Evolutionary conservation across 1,140 invertebrate genomes (phyloP).

Genomic region (Pseudomyrmex gracilis): DNA sequence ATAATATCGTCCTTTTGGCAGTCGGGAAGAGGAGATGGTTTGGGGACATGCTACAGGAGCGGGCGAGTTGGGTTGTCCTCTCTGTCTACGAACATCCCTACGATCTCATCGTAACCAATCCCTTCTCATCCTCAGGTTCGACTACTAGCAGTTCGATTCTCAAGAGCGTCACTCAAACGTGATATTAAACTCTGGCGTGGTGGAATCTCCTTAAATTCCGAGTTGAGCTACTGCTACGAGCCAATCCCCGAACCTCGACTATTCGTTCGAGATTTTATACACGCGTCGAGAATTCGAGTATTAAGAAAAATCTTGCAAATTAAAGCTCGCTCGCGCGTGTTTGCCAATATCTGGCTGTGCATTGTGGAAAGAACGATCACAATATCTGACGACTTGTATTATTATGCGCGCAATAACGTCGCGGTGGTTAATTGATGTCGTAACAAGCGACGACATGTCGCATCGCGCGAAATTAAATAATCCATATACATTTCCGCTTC

Average conservation of each 20-base stretch:
- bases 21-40: neutral
- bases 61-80: conserved; percentile 34
- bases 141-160: conserved; percentile 58
- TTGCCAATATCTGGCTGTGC: neutral
- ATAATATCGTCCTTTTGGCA: conserved; percentile 69
- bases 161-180: conserved; percentile 58
- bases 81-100: conserved; percentile 16
- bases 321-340: conserved; percentile 4
- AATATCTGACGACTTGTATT: conserved; percentile 1
- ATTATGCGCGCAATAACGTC: neutral
- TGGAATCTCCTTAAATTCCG: conserved; percentile 25
- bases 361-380: neutral
- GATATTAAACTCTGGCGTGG: conserved; percentile 59
- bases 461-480: conserved; percentile 21
- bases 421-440: conserved; percentile 3
- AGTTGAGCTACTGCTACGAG: neutral
- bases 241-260: neutral
- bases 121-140: neutral
- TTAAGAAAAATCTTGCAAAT: conserved; percentile 6
- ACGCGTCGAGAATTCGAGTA: conserved; percentile 3
- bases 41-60: neutral
- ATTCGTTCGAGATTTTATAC: conserved; percentile 25
- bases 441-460: neutral
- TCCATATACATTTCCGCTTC: neutral
- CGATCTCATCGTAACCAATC: conserved; percentile 61